phyloP scores from a whole-genome alignment of 2,113 vertebrate genomes.

The Rhodinocichla rosea region DNA sequence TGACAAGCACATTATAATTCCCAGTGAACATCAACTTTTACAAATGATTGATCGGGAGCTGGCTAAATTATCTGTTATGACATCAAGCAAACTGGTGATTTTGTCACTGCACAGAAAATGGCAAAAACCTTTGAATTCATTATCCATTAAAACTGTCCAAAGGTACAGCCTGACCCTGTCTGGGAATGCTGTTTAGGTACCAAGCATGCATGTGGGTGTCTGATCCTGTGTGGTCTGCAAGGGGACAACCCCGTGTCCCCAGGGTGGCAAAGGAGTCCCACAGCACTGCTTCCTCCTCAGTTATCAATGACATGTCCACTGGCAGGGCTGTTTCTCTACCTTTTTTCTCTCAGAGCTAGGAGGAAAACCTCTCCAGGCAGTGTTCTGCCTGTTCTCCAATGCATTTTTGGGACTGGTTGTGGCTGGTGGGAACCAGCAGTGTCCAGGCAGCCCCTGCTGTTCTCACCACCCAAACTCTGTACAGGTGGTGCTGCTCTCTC shows the following conservation, averaged over 20 bases:
- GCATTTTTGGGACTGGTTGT: fast-evolving
- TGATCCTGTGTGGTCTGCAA: fast-evolving
- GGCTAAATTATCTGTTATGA: background rate
- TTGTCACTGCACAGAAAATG: background rate
- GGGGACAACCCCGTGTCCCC: fast-evolving
- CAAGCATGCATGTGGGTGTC: fast-evolving
- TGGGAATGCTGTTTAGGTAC: background rate
- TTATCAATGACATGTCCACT: background rate
- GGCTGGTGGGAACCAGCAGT: fast-evolving
- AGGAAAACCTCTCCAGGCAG: background rate
- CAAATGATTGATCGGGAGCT: background rate
- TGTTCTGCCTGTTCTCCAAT: fast-evolving
- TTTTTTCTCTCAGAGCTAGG: background rate
- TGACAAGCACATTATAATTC: background rate
- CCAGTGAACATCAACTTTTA: background rate
- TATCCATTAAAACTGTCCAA: background rate
- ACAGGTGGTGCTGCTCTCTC: background rate
- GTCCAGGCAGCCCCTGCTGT: fast-evolving
- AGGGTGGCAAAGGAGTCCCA: fast-evolving
- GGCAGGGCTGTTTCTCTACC: background rate
- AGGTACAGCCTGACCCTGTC: background rate
- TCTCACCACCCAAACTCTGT: fast-evolving
- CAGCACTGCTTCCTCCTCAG: background rate
- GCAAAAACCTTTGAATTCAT: background rate
- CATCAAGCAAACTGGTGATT: background rate